Base-by-base conservation (phyloP, 64 coral and sea anemone species). In the Pocillopora verrucosa region DNA sequence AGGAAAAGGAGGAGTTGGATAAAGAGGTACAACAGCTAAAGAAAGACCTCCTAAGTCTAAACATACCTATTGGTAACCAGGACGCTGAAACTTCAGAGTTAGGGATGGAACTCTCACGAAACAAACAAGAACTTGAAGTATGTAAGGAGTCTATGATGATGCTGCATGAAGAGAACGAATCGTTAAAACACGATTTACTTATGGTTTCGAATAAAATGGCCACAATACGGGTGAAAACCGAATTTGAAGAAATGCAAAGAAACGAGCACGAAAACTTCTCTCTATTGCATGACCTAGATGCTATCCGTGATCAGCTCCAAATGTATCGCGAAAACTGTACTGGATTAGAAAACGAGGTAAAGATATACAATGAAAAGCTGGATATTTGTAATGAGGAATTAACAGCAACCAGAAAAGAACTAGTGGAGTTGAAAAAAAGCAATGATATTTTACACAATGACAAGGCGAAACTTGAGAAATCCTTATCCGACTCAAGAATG, bases 261-360 rank as follows among this genome's bases (percentile, higher is more conserved):
- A 72, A 65, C 25, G 82, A n/a, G 63, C 14, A 4, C 3, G 37
- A 72, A 25, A 85, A 85, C 7, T n/a, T 5, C 25, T 30, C 82
- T 68, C 9, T 85, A 37, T 20, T 85, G 11, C 35, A 57, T 72
- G 72, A 85, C 38, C 19, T 85, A 38, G 82, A 85, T 13, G 14
- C 19, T 41, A 85, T 85, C 12, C 63, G 62, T 57, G 38, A 85
- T 20, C 37, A 85, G 10, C 64, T 85, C 16, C 63, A 67, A 25
- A 68, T 51, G 63, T 85, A 72, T 16, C 82, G 41, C 20, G 64
- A 85, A 25, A 85, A 72, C 36, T 56, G 22, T 37, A 56, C 63
- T 56, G 82, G 82, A 24, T 72, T 85, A 56, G 82, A 85, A 85
- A 85, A 85, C 36, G 82, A 85, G 57, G 82, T 85, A 57, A 16